Evolutionary conservation across 2,797 vertebrate genomes (phyloP), one percentile per base, ranked within the genome.

Genomic region (Tragelaphus oryx): DNA sequence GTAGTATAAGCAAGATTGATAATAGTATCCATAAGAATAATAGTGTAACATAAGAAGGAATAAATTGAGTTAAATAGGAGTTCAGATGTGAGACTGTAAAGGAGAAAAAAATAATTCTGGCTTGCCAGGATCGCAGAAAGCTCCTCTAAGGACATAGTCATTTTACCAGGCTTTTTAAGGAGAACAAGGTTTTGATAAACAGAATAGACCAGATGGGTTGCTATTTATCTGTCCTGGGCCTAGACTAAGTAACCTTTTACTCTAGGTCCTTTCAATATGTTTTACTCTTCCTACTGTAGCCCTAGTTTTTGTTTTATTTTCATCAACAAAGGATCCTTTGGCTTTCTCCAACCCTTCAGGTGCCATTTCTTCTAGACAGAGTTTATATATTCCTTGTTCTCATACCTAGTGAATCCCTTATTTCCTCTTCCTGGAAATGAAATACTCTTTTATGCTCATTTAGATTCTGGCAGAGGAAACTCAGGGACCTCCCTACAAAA

Each of bases 401-500:
- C 65, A 86, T 93, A 71, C 37, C 59, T n/a, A 80, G 54, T 44
- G 37, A 89, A 86, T 76, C 87, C 68, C 57, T 91, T 93, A 41
- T 87, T 90, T 95, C 78, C 87, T 93, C 4, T 87, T 83, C 71
- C 55, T 81, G 41, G 46, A 85, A 91, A 59, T 54, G 33, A 71
- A 85, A 59, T 62, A 62, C 50, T 81, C 30, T 81, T 91, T 89
- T 9, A 46, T 75, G 17, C 28, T 89, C 57, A 59, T 89, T 93
- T 80, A 88, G 33, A 85, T 86, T 80, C 55, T 93, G 81, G 85
- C 74, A 52, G 50, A 80, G 88, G 85, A 89, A 93, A 91, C 28
- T 60, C n/a, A 48, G 62, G 48, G n/a, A 65, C 74, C n/a, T 68
- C 33, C 22, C 6, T 93, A 28, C 28, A 93, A 50, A 24, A 24